Base-by-base conservation (phyloP, 1,140 invertebrate genomes). In the Belonocnema kinseyi region DNA sequence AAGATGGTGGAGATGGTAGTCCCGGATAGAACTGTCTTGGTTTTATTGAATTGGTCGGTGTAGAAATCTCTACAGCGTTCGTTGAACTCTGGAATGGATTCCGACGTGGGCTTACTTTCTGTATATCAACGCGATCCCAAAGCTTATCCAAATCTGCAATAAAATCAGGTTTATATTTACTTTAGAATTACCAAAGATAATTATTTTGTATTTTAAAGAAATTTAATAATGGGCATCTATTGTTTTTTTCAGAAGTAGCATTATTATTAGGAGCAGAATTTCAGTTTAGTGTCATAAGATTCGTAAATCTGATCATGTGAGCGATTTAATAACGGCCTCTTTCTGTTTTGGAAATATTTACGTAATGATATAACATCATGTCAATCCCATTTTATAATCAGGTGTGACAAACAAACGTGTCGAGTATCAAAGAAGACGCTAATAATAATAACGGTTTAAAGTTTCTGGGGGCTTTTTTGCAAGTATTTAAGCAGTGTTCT, bases 61-160 rank as follows among this genome's bases (percentile, higher is more conserved):
- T 56, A 11, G 80, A 80, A 33, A 76, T 72, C 50, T 83, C 78
- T 13, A 75, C 58, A 14, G 83, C 78, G 21, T 75, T 77, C 33
- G 5, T 17, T 14, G 73, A n/a, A 19, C 71, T 77, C 77, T 79
- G 83, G 75, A 77, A 80, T 46, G 80, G 77, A 53, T 82, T 80
- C 51, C 76, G 74, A 53, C 75, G 77, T 26, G 79, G 56, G 83
- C 86, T 85, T 75, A 90, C 0, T 26, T 87, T 89, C 75, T 88
- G 77, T 46, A 89, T 54, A 52, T 90, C 83, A 11, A 85, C 33
- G 40, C 84, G 78, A 73, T 86, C 83, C 89, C 88, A 85, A 33
- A 71, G 52, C 53, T 84, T 79, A 70, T 82, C 78, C 50, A 81
- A 12, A 72, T 83, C 83, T 88, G 76, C 2, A 79, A 77, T 76